These are phyloP conservation scores for Apus apus DNA, from an alignment of 2,113 vertebrate species.

Conservation along the genomic window DNA sequence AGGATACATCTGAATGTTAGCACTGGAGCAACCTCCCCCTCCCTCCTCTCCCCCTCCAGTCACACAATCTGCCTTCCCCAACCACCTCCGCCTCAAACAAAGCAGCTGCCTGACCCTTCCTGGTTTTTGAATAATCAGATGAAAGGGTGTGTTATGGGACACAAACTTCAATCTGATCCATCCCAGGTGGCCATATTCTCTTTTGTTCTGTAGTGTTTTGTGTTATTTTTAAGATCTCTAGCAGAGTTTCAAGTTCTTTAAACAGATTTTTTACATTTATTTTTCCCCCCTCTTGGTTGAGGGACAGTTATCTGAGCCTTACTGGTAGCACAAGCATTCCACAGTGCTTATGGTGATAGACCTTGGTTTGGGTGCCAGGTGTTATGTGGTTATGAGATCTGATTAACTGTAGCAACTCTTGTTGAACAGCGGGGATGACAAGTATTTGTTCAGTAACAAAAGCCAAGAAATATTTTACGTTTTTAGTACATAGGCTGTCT, in stretches of 20 bases:
- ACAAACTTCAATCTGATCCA: not conserved
- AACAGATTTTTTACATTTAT: not conserved
- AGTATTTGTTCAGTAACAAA: not conserved
- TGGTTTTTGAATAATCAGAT: not conserved
- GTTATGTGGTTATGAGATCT: too few species aligned
- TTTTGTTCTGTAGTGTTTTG: not conserved
- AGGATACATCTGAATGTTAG: not conserved
- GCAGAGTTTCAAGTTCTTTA: not conserved
- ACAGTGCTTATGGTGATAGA: not conserved
- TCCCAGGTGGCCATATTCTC: not conserved
- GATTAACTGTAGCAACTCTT: not conserved
- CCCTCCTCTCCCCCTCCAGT: not conserved
- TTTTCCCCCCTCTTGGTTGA: rapidly evolving
- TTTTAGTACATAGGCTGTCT: not conserved
- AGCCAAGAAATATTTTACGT: not conserved
- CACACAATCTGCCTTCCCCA: not conserved
- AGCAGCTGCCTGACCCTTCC: not conserved
- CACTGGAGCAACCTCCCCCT: not conserved
- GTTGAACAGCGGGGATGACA: not conserved
- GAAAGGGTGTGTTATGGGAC: not conserved
- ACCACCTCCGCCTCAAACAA: not conserved
- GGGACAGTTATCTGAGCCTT: not conserved
- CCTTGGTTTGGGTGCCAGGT: not conserved
- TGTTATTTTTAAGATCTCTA: not conserved
- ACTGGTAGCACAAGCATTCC: not conserved